A percentile compares a stretch with the other conserved stretches of the same genome.
These are phyloP conservation scores for Laterallus jamaicensis DNA, from an alignment of 2,113 vertebrate genomes.

Conservation along the genomic window DNA sequence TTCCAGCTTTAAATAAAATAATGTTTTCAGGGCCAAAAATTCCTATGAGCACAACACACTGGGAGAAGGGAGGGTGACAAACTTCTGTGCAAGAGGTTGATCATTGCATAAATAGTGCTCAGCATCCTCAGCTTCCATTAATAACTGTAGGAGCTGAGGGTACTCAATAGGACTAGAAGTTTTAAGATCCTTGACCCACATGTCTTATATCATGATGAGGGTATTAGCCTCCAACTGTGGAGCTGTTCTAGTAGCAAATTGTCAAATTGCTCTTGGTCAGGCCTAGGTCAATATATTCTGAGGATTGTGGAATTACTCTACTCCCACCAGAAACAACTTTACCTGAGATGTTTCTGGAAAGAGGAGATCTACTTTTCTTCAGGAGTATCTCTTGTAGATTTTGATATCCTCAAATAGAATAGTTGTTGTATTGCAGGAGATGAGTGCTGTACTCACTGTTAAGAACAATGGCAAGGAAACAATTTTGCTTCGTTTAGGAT, in stretches of 20 bases:
- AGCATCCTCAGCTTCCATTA: background rate
- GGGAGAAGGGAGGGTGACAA: background rate
- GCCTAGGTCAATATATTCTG: background rate
- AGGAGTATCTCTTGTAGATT: background rate
- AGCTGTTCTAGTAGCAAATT: background rate
- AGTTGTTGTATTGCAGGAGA: background rate
- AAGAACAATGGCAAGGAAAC: background rate
- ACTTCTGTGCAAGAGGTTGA: background rate
- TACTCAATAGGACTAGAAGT: background rate
- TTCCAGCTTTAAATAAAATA: constrained; percentile 17
- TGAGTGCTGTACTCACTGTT: background rate
- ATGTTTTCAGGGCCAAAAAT: background rate
- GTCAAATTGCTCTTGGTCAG: background rate
- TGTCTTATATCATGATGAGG: background rate
- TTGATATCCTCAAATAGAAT: background rate
- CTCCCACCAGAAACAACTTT: background rate
- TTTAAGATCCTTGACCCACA: background rate
- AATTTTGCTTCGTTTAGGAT: background rate
- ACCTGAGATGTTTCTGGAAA: background rate
- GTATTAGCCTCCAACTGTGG: background rate
- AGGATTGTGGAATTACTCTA: background rate
- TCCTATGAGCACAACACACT: background rate
- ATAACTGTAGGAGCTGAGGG: background rate
- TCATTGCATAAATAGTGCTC: background rate
- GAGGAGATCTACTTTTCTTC: background rate